Conservation (phyloP, 30 jellyfish, hydroid and myxozoan species). For the Nemopilema nomurai region DNA sequence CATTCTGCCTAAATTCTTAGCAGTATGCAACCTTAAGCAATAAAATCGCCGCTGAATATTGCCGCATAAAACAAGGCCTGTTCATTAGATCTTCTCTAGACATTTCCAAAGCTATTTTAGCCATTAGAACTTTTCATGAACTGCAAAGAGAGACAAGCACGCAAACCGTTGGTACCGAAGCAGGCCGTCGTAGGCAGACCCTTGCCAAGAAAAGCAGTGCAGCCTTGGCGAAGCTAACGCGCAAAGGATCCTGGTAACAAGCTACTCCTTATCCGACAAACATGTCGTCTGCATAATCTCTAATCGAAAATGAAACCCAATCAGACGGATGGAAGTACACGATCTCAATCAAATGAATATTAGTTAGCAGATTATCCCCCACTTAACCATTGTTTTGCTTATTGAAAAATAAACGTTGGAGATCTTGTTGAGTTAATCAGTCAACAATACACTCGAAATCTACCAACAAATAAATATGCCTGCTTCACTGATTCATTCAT, state of each 20-base stretch:
- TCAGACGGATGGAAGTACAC: conserved; percentile 61
- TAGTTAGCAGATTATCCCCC: conserved; percentile 70
- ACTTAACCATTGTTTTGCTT: conserved; percentile 64
- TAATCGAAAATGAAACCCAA: conserved; percentile 52
- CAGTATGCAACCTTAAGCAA: no score
- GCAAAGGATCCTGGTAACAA: conserved; percentile 45
- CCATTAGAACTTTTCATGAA: no score
- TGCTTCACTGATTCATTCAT: conserved; percentile 72
- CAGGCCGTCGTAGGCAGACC: no score
- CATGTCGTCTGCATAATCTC: conserved; percentile 16
- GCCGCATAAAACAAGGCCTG: no score
- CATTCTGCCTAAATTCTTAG: no score
- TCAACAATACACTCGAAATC: conserved; percentile 68
- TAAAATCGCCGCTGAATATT: no score
- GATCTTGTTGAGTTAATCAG: conserved; percentile 76
- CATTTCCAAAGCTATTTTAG: no score
- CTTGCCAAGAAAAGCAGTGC: not conserved
- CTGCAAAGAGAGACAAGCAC: no score
- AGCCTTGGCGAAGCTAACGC: not conserved
- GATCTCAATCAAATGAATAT: conserved; percentile 68
- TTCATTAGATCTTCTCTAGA: no score
- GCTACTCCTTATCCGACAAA: conserved; percentile 8
- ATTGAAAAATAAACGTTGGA: conserved; percentile 74
- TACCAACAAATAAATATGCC: conserved; percentile 63
- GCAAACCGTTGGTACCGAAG: no score